Conservation (phyloP, 2,797 vertebrate species). For the Spinus pinus region DNA sequence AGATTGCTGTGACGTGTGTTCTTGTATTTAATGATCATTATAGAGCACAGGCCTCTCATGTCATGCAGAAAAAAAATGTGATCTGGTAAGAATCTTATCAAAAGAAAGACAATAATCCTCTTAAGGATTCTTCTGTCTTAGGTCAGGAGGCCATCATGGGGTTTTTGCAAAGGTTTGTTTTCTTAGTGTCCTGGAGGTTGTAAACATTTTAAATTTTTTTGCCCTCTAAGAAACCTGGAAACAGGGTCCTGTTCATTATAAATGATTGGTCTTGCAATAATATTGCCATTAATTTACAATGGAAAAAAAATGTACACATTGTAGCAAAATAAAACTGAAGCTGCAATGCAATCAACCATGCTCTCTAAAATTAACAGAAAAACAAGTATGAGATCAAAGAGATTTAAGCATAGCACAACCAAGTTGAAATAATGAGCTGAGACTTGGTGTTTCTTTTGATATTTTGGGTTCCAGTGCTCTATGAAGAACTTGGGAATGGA, state of each 20-base stretch:
- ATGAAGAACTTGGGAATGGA: neutral
- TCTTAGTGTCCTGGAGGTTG: neutral
- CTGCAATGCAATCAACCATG: neutral
- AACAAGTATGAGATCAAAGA: neutral
- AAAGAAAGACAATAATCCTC: slow-evolving; percentile 22
- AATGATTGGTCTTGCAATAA: neutral
- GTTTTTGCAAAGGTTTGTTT: neutral
- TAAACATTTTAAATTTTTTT: neutral
- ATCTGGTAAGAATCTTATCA: slow-evolving; percentile 33
- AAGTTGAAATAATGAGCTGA: neutral
- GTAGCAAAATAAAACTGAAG: neutral
- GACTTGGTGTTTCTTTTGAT: neutral
- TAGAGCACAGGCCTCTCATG: neutral
- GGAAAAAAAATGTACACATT: fast-evolving
- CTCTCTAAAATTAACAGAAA: neutral
- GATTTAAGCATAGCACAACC: neutral
- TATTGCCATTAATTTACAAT: neutral
- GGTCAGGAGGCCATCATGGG: neutral
- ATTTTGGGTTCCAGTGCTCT: neutral
- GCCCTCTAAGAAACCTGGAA: neutral
- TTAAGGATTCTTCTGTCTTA: slow-evolving; percentile 7
- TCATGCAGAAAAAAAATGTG: neutral
- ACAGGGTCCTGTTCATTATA: neutral
- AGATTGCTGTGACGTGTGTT: neutral
- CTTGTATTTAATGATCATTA: neutral